Evolutionary conservation across 2,888 invertebrate species (phyloP), one percentile per base, ranked within the genome.

Genomic region (Corbicula japonica): DNA sequence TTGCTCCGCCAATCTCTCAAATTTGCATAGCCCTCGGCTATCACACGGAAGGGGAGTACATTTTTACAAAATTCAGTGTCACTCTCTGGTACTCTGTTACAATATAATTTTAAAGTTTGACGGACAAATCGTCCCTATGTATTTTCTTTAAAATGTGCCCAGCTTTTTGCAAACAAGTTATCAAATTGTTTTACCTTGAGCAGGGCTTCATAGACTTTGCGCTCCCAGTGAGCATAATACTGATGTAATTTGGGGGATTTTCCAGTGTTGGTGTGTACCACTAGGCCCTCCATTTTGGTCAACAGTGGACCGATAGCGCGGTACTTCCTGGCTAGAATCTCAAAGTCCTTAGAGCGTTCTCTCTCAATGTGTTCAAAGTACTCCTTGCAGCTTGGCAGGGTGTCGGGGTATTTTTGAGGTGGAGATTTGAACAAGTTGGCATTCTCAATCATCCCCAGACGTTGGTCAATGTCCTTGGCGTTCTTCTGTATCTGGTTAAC

Each of bases 191-290:
- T 81, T 92, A 94, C 96, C 95, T 94, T 94, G 48, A 95, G 94
- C 23, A 97, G 94, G 5, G 95, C 95, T 26, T 95, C 94, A 91
- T 96, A 97, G 26, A 97, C 95, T 92, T 96, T 96, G 88, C 95
- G 95, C 92, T 98, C 98, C 96, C 97, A 98, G 92, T 95, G 95
- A 0, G 95, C 94, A 90, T 98, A 98, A 92, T 97, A 97, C 0
- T 96, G 94, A 4, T 94, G 94, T 96, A 98, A 97, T 80, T 96
- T 95, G 0, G 95, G 93, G 0, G 96, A 96, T 65, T 94, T 94
- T 1, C 98, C 97, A 0, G 96, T 96, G 85, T 96, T 96, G 1
- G 96, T 96, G 76, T 96, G 96, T 26, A 97, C 95, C 1, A 97
- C 96, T 41, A 98, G 94, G 80, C 96, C 96, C 93, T 98, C 98